Evolutionary conservation across 2,888 invertebrate species (phyloP), one percentile per base, ranked within the genome.

Genomic region (Campoplex capitator): DNA sequence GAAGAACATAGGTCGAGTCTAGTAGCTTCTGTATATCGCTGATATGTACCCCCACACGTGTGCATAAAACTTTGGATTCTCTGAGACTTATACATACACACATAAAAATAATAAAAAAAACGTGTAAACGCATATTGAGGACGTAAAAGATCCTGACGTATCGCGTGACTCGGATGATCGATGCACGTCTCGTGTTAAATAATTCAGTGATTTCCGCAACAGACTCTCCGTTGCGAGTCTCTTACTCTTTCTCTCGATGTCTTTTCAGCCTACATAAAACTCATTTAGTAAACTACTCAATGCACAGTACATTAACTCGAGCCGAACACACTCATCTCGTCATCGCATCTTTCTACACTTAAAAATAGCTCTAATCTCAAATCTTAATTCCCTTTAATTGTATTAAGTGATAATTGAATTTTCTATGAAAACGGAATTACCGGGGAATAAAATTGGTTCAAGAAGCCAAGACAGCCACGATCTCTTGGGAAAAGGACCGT

Each of bases 101-200:
- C 18, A 70, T 3, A 6, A 6, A 38, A 38, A 23, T 23, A 23
- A 6, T 11, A 73, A 65, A 38, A 76, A 76, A 45, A 48, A 65
- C 58, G 32, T 76, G 58, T 62, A 68, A 28, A 56, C 62, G 48
- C 32, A 68, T 65, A 32, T 78, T n/a, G 28, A 71, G 78, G 23
- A 81, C 28, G 82, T 51, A 77, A 45, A 68, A 80, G 54, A 62
- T 83, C 68, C 42, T 84, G 83, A 89, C 86, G 85, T 85, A 91
- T 92, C 92, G 91, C 93, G 92, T 92, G 93, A 92, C 92, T 90
- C 77, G 85, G 88, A 91, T 91, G 91, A 93, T 92, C 91, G 91
- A 92, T 91, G 91, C 90, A 87, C 85, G 84, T 80, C 83, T 13
- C 83, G 89, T 84, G 89, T 92, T 92, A 90, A 92, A 93, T 93